phyloP scores from a whole-genome alignment of 2,113 vertebrate genomes.

The Misgurnus anguillicaudatus region DNA sequence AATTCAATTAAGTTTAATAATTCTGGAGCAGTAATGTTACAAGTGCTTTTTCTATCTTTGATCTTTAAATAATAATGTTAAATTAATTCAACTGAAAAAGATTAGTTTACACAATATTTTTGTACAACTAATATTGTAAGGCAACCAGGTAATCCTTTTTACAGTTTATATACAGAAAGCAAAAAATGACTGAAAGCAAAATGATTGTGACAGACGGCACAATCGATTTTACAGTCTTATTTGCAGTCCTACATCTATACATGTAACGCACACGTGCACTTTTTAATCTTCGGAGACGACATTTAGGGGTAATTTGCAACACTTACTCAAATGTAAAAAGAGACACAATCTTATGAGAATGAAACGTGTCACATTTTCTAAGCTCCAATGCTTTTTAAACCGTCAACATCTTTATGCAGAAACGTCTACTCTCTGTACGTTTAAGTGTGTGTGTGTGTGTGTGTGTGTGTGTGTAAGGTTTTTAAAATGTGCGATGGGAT shows the following conservation, averaged over 20 bases:
- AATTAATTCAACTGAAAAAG: too few relatives aligned
- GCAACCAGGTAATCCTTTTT: too few relatives aligned
- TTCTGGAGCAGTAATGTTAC: too few relatives aligned
- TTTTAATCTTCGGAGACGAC: conserved; percentile 11
- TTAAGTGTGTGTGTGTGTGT: conserved; percentile 33
- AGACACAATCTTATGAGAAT: conserved; percentile 45
- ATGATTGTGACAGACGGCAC: neutral
- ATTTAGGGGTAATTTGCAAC: conserved; percentile 26
- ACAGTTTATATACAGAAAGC: too few relatives aligned
- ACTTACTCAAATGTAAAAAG: conserved; percentile 26
- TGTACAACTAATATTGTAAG: too few relatives aligned
- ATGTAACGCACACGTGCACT: neutral
- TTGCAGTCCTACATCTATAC: neutral
- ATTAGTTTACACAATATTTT: too few relatives aligned
- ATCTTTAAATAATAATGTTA: too few relatives aligned
- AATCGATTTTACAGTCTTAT: neutral
- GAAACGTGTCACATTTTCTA: conserved; percentile 43
- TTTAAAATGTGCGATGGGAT: conserved; percentile 60
- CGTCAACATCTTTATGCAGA: conserved; percentile 44
- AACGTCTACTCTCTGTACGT: conserved; percentile 25
- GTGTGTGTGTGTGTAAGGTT: conserved; percentile 42
- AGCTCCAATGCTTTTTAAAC: conserved; percentile 49
- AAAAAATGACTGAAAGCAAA: neutral
- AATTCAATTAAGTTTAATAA: too few relatives aligned
- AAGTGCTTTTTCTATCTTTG: too few relatives aligned